Percentiles rank a stretch among this genome's conserved stretches.
phyloP scores from a whole-genome alignment of 2,113 vertebrate species.

The Corythoichthys haematopterus region DNA sequence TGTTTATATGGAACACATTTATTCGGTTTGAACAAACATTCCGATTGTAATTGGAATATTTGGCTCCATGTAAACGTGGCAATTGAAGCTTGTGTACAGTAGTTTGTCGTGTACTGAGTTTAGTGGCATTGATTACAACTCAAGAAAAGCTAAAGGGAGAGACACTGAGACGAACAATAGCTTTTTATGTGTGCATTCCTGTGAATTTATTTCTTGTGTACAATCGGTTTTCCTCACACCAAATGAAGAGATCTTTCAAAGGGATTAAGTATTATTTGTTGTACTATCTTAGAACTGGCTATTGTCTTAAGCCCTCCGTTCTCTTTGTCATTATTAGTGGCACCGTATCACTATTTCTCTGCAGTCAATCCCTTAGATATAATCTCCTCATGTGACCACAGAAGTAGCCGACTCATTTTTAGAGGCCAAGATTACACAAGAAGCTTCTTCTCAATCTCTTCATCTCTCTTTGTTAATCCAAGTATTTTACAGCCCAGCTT shows the following conservation, averaged over 20 bases:
- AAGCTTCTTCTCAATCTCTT: slow-evolving; percentile 59
- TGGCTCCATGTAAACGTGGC: too few species aligned
- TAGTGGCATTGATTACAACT: slow-evolving; percentile 33
- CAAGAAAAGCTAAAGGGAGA: slow-evolving; percentile 12
- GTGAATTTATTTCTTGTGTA: slow-evolving; percentile 9
- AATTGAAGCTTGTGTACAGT: slow-evolving; percentile 9
- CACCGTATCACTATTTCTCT: slow-evolving; percentile 32
- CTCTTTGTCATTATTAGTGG: slow-evolving; percentile 43
- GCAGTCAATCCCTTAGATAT: slow-evolving; percentile 34
- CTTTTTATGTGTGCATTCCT: slow-evolving; percentile 25
- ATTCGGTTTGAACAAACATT: too few species aligned
- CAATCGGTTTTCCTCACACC: slow-evolving; percentile 21
- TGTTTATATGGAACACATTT: too few species aligned
- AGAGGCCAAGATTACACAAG: slow-evolving; percentile 63
- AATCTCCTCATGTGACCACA: slow-evolving; percentile 51
- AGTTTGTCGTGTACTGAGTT: slow-evolving; percentile 15
- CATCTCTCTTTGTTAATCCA: slow-evolving; percentile 61
- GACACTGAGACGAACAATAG: slow-evolving; percentile 5
- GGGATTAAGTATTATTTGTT: slow-evolving; percentile 34
- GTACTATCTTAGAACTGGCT: slow-evolving; percentile 47
- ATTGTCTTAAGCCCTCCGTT: slow-evolving; percentile 47
- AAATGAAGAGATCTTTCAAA: slow-evolving; percentile 46
- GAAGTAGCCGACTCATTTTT: slow-evolving; percentile 45
- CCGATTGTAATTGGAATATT: too few species aligned
- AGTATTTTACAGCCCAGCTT: slow-evolving; percentile 57